Percentiles rank a stretch among this genome's conserved stretches.
Evolutionary conservation across 1,140 invertebrate genomes (phyloP).

Genomic region (Temnothorax longispinosus): DNA sequence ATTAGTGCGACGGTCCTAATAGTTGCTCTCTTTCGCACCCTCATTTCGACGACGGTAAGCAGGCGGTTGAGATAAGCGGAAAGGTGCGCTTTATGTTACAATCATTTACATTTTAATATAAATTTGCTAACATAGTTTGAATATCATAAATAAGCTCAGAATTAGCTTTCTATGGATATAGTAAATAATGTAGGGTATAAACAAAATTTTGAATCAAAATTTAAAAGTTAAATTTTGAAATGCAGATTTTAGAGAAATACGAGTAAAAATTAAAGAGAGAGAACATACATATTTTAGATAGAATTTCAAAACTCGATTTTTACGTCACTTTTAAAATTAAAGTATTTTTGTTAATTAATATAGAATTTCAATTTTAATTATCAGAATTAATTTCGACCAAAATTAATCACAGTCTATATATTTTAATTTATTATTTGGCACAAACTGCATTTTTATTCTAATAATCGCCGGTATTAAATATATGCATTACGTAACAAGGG

Average conservation of each 20-base stretch:
- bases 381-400: not conserved
- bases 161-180: not conserved
- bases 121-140: not conserved
- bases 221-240: conserved; percentile 8
- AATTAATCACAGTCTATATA: not conserved
- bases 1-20: conserved; percentile 33
- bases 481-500: not conserved
- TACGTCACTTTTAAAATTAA: not conserved
- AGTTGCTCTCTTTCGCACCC: conserved; percentile 35
- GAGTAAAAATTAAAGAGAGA: not conserved
- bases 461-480: not conserved
- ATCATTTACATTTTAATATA: conserved; percentile 3
- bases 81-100: not conserved
- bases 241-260: not conserved
- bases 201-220: not conserved
- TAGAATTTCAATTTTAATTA: not conserved
- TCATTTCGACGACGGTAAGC: not conserved
- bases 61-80: not conserved
- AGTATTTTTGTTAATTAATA: conserved; percentile 6
- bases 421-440: conserved; percentile 8
- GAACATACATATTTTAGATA: not conserved
- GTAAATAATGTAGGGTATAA: not conserved
- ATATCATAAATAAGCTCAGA: not conserved
- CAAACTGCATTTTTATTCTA: not conserved
- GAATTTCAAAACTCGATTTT: not conserved